Percentiles rank a stretch among this genome's conserved stretches.
Evolutionary conservation across 2,797 vertebrate species (phyloP).

Genomic region (Ataeniobius toweri): DNA sequence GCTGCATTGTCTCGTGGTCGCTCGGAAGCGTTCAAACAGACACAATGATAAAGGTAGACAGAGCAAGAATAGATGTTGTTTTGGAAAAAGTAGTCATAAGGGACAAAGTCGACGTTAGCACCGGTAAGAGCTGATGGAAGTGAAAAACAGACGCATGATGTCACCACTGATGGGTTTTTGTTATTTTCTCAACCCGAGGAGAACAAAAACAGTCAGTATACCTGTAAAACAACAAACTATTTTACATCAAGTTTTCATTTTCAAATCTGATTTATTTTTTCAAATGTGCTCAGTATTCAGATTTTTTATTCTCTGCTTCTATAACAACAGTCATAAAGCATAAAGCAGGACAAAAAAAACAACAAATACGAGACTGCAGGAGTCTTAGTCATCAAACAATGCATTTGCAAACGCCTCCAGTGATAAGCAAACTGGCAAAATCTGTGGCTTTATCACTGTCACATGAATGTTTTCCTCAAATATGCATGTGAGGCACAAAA

Average conservation of each 20-base stretch:
- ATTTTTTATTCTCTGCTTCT: background rate
- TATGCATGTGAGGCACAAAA: conserved; percentile 5
- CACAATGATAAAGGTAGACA: conserved; percentile 5
- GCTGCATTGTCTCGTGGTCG: conserved; percentile 29
- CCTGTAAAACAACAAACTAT: background rate
- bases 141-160: conserved; percentile 13
- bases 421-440: conserved; percentile 2
- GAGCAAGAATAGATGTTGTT: conserved; percentile 17
- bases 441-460: conserved; percentile 5
- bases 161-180: conserved; percentile 6
- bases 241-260: background rate
- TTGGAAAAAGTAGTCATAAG: conserved; percentile 17
- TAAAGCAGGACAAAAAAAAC: background rate
- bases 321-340: background rate
- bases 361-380: conserved; percentile 4
- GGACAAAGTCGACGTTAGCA: background rate
- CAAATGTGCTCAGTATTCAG: background rate
- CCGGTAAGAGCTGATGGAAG: background rate
- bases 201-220: background rate
- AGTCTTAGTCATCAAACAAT: conserved; percentile 20
- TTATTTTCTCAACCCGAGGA: background rate
- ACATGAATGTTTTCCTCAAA: conserved; percentile 5
- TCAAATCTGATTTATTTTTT: background rate
- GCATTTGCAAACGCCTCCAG: conserved; percentile 6
- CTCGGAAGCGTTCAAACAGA: conserved; percentile 2